A percentile compares a stretch with the other conserved stretches of the same genome.
phyloP scores from a whole-genome alignment of 2,113 vertebrate genomes.

The Mirza zaza region DNA sequence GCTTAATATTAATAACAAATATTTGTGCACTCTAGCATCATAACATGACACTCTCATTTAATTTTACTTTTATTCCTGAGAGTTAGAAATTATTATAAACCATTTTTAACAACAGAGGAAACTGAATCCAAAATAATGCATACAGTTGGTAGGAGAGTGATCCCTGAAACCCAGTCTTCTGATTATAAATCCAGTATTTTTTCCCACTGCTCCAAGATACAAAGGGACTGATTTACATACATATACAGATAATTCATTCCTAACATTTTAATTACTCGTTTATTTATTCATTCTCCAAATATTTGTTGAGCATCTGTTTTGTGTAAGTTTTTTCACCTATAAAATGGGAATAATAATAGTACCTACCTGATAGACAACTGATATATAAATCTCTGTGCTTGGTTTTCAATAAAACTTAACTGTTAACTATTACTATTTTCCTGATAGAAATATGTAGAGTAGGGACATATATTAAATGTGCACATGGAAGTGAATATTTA shows the following conservation, averaged over 20 bases:
- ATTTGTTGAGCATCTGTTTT: not conserved
- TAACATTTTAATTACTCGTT: not conserved
- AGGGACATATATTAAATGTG: not conserved
- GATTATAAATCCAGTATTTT: not conserved
- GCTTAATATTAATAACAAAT: not conserved
- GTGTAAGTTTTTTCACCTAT: not conserved
- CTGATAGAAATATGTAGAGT: not conserved
- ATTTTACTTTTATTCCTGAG: constrained; percentile 12
- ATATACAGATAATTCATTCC: not conserved
- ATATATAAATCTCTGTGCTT: not conserved
- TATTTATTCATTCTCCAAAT: not conserved
- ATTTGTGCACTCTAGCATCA: not conserved
- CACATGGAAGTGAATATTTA: not conserved
- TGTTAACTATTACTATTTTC: not conserved
- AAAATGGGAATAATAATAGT: not conserved
- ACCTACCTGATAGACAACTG: not conserved
- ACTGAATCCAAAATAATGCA: not conserved
- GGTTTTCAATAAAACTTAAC: not conserved
- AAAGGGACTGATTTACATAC: not conserved
- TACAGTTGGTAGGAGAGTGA: not conserved
- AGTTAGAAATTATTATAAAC: constrained; percentile 10
- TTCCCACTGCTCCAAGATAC: not conserved
- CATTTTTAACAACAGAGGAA: not conserved
- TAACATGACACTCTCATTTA: not conserved
- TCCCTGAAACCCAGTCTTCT: not conserved